Evolutionary conservation across 2,113 vertebrate genomes (phyloP), one percentile per base, ranked within the genome.

Genomic region (Hippocampus mohnikei): DNA sequence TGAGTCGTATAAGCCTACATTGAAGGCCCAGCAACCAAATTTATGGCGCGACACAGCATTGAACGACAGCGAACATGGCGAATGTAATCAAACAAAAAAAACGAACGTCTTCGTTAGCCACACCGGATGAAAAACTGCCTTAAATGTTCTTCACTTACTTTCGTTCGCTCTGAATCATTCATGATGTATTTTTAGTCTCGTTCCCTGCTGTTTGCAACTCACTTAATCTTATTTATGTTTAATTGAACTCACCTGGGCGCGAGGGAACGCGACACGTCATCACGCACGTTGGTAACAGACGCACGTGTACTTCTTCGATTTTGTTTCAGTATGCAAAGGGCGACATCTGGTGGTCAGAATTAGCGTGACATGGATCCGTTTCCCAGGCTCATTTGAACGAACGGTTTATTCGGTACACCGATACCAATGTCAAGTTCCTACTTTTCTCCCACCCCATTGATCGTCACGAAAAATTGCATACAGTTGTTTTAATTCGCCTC

Each of bases 191-290:
- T 74, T 18, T 8, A 7, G 56, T 1, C 67, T 55, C 50, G 40
- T 69, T 15, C 67, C 75, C 60, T 70, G 63, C 55, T 15, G 41
- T 1, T 41, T 13, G 5, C 9, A 41, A 27, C 5, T 71, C 25
- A 25, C 23, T 58, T 27, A 25, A 27, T 58, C 70, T 90, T 66
- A 80, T 90, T 78, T 81, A 66, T 73, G 42, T 77, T 80, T 88
- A 91, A 92, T 58, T 82, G 73, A 75, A 70, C 66, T 66, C 91
- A 92, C 89, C 87, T 92, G 91, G 33, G 69, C 1, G 59, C n/a
- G n/a, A n/a, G n/a, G n/a, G n/a, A n/a, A n/a, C n/a, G n/a, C n/a
- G n/a, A 1, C 21, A 64, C 78, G 80, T 83, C 72, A 73, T 0
- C 44, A 66, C 68, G 71, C 44, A 20, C 20, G 27, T 21, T 11